Evolutionary conservation across 35 echinoderm and acorn worm species (phyloP).

Genomic region (Strongylocentrotus purpuratus): DNA sequence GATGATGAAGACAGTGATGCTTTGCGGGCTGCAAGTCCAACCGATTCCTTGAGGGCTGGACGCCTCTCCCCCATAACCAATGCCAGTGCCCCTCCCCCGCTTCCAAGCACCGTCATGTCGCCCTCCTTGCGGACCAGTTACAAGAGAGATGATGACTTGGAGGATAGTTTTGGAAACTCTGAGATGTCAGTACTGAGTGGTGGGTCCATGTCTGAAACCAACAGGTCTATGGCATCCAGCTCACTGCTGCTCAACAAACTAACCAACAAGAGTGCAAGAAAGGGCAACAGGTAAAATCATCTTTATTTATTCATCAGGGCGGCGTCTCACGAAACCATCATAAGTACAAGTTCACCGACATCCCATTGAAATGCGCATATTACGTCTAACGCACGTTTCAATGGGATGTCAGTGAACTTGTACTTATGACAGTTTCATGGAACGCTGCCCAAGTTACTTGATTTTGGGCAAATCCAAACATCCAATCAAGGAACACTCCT

Average conservation of each 20-base stretch:
- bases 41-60: background rate
- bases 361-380: too few species aligned
- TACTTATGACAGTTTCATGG: too few species aligned
- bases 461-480: too few species aligned
- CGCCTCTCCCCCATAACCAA: conserved; percentile 35
- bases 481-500: too few species aligned
- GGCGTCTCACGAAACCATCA: too few species aligned
- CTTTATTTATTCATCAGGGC: background rate
- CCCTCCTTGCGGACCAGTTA: conserved; percentile 25
- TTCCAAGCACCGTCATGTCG: conserved; percentile 39
- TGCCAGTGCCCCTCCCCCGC: conserved; percentile 26
- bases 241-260: conserved; percentile 65
- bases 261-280: conserved; percentile 83
- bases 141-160: conserved; percentile 49
- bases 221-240: conserved; percentile 83
- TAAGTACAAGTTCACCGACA: too few species aligned
- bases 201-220: conserved; percentile 75
- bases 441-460: too few species aligned
- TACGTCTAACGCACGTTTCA: too few species aligned
- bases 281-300: conserved; percentile 60
- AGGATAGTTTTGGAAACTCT: conserved; percentile 55
- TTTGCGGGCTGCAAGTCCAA: background rate
- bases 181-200: conserved; percentile 65
- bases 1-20: background rate
- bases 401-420: too few species aligned